These are phyloP conservation scores for Mystacides longicornis DNA, from an alignment of 2,888 invertebrate species.

Conservation along the genomic window DNA sequence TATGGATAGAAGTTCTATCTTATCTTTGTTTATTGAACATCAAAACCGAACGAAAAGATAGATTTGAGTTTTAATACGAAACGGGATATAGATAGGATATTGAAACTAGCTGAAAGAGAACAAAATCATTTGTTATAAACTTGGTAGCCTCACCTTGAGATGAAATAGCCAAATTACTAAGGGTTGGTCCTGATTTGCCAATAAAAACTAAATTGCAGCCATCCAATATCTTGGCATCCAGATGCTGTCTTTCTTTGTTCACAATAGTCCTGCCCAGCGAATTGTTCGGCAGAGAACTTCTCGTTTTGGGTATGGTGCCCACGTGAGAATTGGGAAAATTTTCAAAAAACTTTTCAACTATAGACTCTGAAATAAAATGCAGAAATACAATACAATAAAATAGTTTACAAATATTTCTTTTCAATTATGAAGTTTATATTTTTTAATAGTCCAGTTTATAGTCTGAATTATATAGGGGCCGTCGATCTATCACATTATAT, in stretches of 20 bases:
- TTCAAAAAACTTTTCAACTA: constrained; percentile 33
- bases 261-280: constrained; percentile 7
- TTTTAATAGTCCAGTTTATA: too few relatives aligned
- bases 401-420: too few relatives aligned
- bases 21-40: too few relatives aligned
- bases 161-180: constrained; percentile 40
- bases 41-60: too few relatives aligned
- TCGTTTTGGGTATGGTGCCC: constrained; percentile 11
- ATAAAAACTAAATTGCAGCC: constrained; percentile 57
- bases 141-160: constrained; percentile 43
- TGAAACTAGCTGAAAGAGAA: too few relatives aligned
- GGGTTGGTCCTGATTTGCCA: constrained; percentile 53
- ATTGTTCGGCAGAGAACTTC: not conserved
- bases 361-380: constrained; percentile 32
- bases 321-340: constrained; percentile 5
- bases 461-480: too few relatives aligned
- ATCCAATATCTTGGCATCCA: not conserved
- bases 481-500: too few relatives aligned
- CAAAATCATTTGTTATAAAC: too few relatives aligned
- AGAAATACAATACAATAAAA: not conserved
- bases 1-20: too few relatives aligned
- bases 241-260: not conserved
- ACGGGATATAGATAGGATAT: too few relatives aligned
- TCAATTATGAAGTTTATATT: too few relatives aligned
- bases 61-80: too few relatives aligned